Evolutionary conservation across 2,113 vertebrate species (phyloP).

Genomic region (Aythya baeri): DNA sequence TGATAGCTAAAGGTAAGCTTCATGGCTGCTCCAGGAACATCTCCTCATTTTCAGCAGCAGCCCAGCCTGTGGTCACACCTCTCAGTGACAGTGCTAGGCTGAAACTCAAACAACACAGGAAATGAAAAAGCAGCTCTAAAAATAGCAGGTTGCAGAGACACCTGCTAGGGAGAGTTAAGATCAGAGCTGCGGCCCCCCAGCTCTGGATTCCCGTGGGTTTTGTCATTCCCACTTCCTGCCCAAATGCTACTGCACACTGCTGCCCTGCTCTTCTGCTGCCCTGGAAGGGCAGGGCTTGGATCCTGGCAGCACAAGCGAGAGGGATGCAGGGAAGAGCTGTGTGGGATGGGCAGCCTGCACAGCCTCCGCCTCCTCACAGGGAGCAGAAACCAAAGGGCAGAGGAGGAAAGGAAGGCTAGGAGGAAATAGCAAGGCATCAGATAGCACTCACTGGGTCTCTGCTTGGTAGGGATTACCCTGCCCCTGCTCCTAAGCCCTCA

Average conservation of each 20-base stretch:
- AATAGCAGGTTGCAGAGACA: neutral
- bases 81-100: neutral
- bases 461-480: neutral
- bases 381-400: neutral
- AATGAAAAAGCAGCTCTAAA: constrained; percentile 5
- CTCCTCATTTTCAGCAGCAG: neutral
- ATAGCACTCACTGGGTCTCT: neutral
- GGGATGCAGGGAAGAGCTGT: neutral
- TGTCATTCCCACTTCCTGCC: neutral
- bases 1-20: neutral
- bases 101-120: neutral
- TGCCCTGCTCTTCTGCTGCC: neutral
- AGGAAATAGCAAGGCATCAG: neutral
- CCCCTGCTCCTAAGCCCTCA: neutral
- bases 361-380: neutral
- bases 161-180: neutral
- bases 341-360: neutral
- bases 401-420: neutral
- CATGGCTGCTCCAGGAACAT: neutral
- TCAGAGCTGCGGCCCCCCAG: neutral
- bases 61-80: neutral
- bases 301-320: neutral
- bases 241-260: neutral
- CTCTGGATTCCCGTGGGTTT: neutral
- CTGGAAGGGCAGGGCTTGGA: rapidly evolving